Evolutionary conservation across 2,113 vertebrate genomes (phyloP), one percentile per base, ranked within the genome.

Genomic region (Megaptera novaeangliae): DNA sequence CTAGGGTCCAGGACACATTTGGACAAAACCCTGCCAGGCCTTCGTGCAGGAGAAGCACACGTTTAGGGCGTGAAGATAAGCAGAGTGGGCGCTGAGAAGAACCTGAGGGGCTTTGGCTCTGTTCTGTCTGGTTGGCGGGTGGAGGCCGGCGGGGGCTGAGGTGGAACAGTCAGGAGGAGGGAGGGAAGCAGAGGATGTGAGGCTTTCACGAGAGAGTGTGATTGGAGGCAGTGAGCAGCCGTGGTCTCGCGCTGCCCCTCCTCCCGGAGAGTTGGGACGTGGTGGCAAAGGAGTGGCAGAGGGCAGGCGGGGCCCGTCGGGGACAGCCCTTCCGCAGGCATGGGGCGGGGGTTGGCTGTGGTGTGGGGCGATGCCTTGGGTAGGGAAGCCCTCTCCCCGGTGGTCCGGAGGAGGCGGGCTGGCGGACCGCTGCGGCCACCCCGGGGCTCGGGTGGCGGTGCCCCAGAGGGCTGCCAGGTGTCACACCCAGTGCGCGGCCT

Each of bases 31-130:
- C 57, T 8, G 4, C 29, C 41, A 29, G 82, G 44, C 8, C 55
- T 57, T 25, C 0, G 0, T 9, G 55, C 18, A 6, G 1, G 29
- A 13, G n/a, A 46, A 14, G n/a, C 41, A 20, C 5, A 4, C 3
- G 13, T 55, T 29, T 3, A 15, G 44, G 14, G 29, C 23, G 15
- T 6, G 27, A 39, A 59, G 71, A 57, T 4, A 29, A 8, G 14
- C 66, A 3, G n/a, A 5, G 34, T 39, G 57, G 20, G 59, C 27
- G 39, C 13, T 2, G 29, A 59, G 66, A 31, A 17, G 55, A 6
- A 6, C 29, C 0, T 0, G 36, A 7, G 1, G 3, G 52, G 8
- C 46, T 41, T 25, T 12, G 66, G 77, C 46, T 7, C 27, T 13
- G 27, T 63, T 29, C 10, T 63, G 27, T 31, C 61, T 63, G 61